Percentiles rank a stretch among this genome's conserved stretches.
Conservation (phyloP, 2,888 invertebrate genomes). For the Cosmia pyralina region DNA sequence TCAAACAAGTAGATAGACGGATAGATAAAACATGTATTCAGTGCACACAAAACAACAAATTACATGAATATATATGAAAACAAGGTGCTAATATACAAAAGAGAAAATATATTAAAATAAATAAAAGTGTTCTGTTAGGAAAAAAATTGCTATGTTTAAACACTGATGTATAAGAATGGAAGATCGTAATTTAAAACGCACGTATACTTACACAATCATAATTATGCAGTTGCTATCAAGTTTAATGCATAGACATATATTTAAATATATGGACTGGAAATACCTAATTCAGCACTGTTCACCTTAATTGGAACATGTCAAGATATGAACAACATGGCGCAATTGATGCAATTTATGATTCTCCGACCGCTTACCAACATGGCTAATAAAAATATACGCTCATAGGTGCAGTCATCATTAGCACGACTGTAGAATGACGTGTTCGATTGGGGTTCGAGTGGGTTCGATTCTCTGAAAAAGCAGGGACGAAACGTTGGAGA, state of each 20-base stretch:
- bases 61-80: no score
- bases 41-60: no score
- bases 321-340: conserved; percentile 22
- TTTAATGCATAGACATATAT: no score
- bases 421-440: not conserved
- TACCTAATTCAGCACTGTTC: conserved; percentile 4
- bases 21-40: no score
- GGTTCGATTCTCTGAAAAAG: not conserved
- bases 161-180: not conserved
- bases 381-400: conserved; percentile 6
- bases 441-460: not conserved
- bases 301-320: conserved; percentile 44
- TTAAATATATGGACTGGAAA: no score
- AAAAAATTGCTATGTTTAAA: not conserved
- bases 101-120: no score
- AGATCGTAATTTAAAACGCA: not conserved
- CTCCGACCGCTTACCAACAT: not conserved
- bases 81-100: no score
- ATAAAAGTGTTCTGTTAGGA: no score
- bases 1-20: not conserved
- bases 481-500: not conserved
- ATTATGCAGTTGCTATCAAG: not conserved
- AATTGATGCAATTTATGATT: conserved; percentile 21
- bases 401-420: not conserved
- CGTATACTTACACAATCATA: no score